A percentile compares a stretch with the other conserved stretches of the same genome.
Evolutionary conservation across 2,113 vertebrate species (phyloP).

Genomic region (Nyctibius bracteatus): DNA sequence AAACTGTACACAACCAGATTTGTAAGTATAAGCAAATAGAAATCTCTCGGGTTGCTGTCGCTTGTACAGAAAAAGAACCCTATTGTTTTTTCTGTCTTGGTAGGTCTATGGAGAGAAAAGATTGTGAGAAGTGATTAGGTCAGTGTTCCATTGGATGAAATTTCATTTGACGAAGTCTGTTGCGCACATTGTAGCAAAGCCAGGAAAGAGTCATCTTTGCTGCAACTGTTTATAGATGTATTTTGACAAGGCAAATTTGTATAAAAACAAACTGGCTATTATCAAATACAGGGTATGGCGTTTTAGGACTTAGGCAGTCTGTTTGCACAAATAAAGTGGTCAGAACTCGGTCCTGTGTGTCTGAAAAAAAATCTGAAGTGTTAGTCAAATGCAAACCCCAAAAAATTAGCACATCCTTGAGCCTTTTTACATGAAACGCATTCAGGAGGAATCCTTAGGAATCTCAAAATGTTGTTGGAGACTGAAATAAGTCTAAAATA

Average conservation of each 20-base stretch:
- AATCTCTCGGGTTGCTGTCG: background rate
- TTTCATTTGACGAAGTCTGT: background rate
- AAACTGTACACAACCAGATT: background rate
- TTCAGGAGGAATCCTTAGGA: background rate
- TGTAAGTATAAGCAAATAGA: background rate
- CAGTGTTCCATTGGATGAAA: background rate
- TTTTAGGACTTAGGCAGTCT: background rate
- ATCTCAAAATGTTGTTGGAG: background rate
- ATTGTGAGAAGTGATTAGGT: background rate
- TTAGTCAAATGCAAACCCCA: background rate
- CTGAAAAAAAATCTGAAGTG: background rate
- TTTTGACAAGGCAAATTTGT: background rate
- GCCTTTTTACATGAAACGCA: accelerated
- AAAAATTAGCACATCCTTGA: background rate
- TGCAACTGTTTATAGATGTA: background rate
- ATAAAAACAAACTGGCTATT: background rate
- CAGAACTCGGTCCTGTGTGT: background rate
- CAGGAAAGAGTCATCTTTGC: background rate
- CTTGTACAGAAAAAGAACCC: background rate
- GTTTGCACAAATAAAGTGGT: background rate
- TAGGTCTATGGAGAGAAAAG: background rate
- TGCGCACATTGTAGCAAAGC: background rate
- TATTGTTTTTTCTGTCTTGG: background rate
- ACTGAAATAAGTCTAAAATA: background rate
- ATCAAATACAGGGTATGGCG: background rate